A percentile compares a stretch with the other conserved stretches of the same genome.
phyloP scores from a whole-genome alignment of 2,888 invertebrate genomes.

The Andrena chrysosceles region DNA sequence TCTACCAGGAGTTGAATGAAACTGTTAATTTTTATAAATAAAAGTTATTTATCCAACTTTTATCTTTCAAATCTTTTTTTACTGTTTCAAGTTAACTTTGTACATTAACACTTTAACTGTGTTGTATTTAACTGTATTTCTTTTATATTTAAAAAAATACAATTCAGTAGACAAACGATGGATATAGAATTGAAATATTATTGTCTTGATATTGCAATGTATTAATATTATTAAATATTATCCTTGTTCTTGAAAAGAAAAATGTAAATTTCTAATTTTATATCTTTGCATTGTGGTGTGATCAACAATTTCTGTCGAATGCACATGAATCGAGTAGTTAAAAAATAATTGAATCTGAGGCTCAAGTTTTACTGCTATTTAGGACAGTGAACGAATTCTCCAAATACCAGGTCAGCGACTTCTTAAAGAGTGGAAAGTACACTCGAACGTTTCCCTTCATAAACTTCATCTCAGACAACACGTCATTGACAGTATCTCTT shows the following conservation, averaged over 20 bases:
- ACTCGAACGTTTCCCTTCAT: slow-evolving; percentile 60
- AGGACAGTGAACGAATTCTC: slow-evolving; percentile 1
- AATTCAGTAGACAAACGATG: neutral
- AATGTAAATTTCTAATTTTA: neutral
- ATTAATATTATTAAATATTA: neutral
- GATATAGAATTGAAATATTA: neutral
- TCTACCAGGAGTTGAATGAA: no score
- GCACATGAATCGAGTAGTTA: no score
- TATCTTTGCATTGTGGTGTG: neutral
- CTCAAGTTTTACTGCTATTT: neutral
- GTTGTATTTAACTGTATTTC: no score
- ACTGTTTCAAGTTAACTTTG: no score
- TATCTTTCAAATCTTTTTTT: no score
- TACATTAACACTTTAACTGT: no score
- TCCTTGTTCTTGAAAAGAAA: neutral
- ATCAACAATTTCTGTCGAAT: no score
- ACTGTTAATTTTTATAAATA: no score
- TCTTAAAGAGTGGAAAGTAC: slow-evolving; percentile 21
- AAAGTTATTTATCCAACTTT: no score
- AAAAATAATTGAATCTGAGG: no score
- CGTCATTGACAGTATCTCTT: no score
- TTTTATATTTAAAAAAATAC: no score
- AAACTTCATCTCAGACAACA: slow-evolving; percentile 27
- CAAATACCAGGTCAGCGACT: neutral
- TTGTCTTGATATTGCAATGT: neutral